These are phyloP conservation scores for Cyanistes caeruleus DNA, from an alignment of 2,113 vertebrate species.

Conservation along the genomic window DNA sequence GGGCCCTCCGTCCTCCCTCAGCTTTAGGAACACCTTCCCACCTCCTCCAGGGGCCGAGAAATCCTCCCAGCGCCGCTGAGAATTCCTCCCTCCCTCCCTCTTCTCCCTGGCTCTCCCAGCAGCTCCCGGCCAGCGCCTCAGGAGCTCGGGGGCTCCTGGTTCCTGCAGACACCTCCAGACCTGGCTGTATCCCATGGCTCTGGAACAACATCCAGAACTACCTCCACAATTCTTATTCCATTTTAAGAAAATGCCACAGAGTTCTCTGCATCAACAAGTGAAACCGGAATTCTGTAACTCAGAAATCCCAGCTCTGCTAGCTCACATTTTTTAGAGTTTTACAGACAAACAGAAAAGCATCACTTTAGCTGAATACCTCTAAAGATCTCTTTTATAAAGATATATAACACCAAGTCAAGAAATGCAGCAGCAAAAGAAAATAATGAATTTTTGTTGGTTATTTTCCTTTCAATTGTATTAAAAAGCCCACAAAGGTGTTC, in stretches of 20 bases:
- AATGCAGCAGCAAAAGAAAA: too few species aligned
- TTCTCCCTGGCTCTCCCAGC: background rate
- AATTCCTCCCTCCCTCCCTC: too few species aligned
- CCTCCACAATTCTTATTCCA: rapidly evolving
- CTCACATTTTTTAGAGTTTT: background rate
- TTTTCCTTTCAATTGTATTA: background rate
- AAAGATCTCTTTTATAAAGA: background rate
- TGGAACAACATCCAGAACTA: background rate
- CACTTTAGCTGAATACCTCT: background rate
- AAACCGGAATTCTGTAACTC: background rate
- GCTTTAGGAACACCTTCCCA: background rate
- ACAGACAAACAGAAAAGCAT: background rate
- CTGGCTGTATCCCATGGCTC: background rate
- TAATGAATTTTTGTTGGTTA: too few species aligned
- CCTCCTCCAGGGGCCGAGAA: background rate
- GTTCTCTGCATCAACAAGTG: background rate
- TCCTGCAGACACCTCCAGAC: background rate
- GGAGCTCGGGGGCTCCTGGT: background rate
- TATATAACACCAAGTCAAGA: too few species aligned
- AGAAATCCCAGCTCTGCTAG: background rate
- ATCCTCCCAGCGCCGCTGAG: background rate
- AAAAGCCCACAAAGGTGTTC: background rate
- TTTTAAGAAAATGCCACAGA: background rate
- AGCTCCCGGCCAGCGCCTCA: background rate
- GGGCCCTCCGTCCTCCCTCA: background rate